phyloP scores from a whole-genome alignment of 2,888 invertebrate genomes.

The Altica lythri region DNA sequence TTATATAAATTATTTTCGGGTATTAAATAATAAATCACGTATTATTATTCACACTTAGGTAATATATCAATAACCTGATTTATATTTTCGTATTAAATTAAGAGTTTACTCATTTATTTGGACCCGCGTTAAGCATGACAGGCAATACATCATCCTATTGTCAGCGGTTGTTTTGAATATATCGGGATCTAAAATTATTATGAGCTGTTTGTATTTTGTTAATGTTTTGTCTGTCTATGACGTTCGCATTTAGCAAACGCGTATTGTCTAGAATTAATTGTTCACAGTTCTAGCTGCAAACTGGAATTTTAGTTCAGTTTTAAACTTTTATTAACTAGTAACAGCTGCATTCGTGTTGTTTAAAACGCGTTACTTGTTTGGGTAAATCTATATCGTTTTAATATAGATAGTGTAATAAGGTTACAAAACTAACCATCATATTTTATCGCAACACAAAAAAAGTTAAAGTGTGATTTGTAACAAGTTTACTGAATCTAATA shows the following conservation, averaged over 20 bases:
- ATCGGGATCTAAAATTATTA: constrained; percentile 13
- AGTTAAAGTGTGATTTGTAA: too few relatives aligned
- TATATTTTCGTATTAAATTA: constrained; percentile 9
- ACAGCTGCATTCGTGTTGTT: constrained; percentile 2
- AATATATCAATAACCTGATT: constrained; percentile 6
- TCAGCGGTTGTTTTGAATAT: constrained; percentile 14
- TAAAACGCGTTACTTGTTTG: too few relatives aligned
- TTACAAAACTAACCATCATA: too few relatives aligned
- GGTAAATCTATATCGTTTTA: too few relatives aligned
- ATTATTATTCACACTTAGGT: background rate
- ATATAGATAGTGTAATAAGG: too few relatives aligned
- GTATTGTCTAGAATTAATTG: constrained; percentile 12
- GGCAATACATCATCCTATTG: constrained; percentile 19
- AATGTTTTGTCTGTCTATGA: constrained; percentile 19
- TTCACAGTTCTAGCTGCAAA: background rate
- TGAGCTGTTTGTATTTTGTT: constrained; percentile 16
- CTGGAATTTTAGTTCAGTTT: constrained; percentile 3
- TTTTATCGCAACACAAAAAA: too few relatives aligned
- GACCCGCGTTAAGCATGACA: constrained; percentile 3
- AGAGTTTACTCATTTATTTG: constrained; percentile 11
- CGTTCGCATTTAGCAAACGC: constrained; percentile 10
- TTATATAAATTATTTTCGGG: background rate
- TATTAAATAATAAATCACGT: constrained; percentile 10
- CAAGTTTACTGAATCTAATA: too few relatives aligned
- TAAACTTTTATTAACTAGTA: background rate